Conservation (phyloP, 2,797 vertebrate genomes). For the Manis pentadactyla region DNA sequence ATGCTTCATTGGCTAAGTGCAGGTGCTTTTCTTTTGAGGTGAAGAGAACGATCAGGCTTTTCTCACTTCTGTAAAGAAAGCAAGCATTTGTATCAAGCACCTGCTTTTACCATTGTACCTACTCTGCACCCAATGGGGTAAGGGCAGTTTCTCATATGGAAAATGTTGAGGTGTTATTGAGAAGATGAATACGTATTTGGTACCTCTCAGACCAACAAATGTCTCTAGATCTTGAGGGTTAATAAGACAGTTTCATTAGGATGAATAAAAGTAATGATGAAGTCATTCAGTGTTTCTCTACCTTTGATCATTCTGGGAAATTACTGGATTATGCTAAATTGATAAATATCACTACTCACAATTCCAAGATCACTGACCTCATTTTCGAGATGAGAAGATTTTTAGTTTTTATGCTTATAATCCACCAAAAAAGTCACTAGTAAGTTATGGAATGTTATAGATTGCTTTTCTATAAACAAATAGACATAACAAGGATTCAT, state of each 20-base stretch:
- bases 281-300: neutral
- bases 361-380: neutral
- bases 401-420: constrained; percentile 20
- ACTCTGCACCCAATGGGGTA: neutral
- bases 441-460: neutral
- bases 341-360: neutral
- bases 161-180: neutral
- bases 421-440: neutral
- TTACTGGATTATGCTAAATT: neutral
- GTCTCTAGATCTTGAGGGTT: neutral
- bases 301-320: neutral
- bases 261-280: neutral
- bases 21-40: neutral
- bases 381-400: constrained; percentile 20
- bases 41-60: neutral
- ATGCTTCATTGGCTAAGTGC: neutral
- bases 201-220: neutral
- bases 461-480: neutral
- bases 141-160: neutral
- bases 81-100: no score
- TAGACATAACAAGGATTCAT: neutral
- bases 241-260: neutral
- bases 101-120: neutral
- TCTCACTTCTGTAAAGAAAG: neutral
- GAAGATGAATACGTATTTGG: neutral